Base-by-base conservation (phyloP, 2,888 invertebrate species). In the Eristalinus sepulchralis region DNA sequence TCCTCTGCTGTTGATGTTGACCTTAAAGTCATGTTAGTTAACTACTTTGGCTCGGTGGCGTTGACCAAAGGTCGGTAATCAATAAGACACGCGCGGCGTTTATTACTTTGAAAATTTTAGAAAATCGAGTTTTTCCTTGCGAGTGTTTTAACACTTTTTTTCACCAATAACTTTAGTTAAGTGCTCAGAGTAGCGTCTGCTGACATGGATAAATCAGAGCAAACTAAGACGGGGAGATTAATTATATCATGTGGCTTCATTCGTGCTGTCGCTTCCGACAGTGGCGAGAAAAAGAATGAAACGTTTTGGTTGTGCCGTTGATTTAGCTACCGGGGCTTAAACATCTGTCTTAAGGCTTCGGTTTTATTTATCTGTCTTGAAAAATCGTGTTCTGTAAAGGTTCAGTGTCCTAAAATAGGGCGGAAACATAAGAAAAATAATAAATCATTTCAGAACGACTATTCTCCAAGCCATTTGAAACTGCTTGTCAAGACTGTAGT, bases 1-100 rank as follows among this genome's bases (percentile, higher is more conserved):
- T 94, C 96, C 62, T 97, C 98, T 0, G 94, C 95, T 57, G 92
- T 97, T 53, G 96, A 97, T 91, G 97, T 98, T 10, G 96, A 98
- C 92, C 94, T 96, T 83, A 95, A 96, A 93, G 94, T 99, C 59
- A 98, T 99, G 98, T 93, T 95, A 47, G 96, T 98, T 8, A 99
- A 99, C 93, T 99, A 97, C 92, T 98, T 99, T 93, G 98, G 98
- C 17, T 95, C 98, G 88, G 95, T 98, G 73, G 97, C 96, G 39
- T 93, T 99, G 31, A 97, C 98, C 0, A 98, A 98, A 95, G 97
- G 98, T 97, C 93, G 90, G 89, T 67, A 10, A 11, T 57, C 11
- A 57, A 2, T 57, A 5, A 55, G 5, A 39, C n/a, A 1, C 2
- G 55, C 13, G 57, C 0, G 24, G 4, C 2, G 5, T 57, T 57